Evolutionary conservation across 2,888 invertebrate species (phyloP), one percentile per base, ranked within the genome.

Genomic region (Polyploca ridens): DNA sequence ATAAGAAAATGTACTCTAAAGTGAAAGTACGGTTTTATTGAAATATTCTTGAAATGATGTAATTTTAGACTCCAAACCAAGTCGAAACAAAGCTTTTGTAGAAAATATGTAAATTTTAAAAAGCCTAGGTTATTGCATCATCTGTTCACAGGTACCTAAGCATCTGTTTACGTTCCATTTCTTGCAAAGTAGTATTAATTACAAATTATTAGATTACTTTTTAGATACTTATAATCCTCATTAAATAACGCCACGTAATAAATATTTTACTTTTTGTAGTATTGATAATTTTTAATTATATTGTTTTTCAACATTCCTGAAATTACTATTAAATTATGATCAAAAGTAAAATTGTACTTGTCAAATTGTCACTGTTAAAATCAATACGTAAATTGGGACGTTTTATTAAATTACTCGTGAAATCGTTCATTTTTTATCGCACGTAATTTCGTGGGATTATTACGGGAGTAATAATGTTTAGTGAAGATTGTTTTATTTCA

Each of bases 381-480:
- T 19, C 16, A n/a, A 3, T 33, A 33, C 27, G 81, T 74, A 64
- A 69, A 84, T 80, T 72, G 85, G 78, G 86, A 84, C 83, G 85
- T 66, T 66, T 69, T 72, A 60, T 74, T 72, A 70, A 82, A 83
- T 83, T 83, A 78, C 77, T 81, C 77, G 76, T 80, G 81, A 83
- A 86, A 86, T 88, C 86, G 82, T 86, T 89, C 84, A 84, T 85
- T 82, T 86, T 85, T 83, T 78, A 81, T 84, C 88, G 87, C 88
- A 89, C 89, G 88, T 91, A 90, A 90, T 89, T 89, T 91, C 83
- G 88, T 86, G 86, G 86, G 83, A 87, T 85, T 90, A 91, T 89
- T 91, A 91, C 91, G 90, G 88, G 89, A 89, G 91, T 87, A 92
- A 91, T 90, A 89, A 92, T 94, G 93, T 90, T 84, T 83, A 90